A percentile compares a stretch with the other conserved stretches of the same genome.
phyloP scores from a whole-genome alignment of 2,113 vertebrate genomes.

The Petrocephalus zakoni region DNA sequence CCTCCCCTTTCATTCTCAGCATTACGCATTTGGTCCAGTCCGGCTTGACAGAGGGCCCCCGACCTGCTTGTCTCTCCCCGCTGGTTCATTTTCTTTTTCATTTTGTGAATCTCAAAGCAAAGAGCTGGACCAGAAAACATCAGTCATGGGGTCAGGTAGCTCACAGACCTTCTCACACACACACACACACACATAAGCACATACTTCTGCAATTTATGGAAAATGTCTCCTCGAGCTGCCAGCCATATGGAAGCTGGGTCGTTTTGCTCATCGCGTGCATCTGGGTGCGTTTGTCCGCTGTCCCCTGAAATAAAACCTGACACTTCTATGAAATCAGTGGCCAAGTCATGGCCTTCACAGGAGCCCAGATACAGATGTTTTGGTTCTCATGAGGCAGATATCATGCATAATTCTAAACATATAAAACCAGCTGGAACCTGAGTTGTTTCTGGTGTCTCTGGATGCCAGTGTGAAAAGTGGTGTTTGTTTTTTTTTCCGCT shows the following conservation, averaged over 20 bases:
- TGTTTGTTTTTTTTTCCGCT: background rate
- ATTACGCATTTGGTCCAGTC: background rate
- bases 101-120: background rate
- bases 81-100: background rate
- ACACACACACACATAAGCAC: background rate
- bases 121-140: background rate
- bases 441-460: background rate
- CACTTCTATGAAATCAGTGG: background rate
- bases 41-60: background rate
- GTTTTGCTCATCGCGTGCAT: background rate
- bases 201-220: background rate
- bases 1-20: background rate
- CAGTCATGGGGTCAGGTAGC: background rate
- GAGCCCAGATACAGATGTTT: background rate
- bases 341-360: background rate
- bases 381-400: background rate
- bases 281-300: background rate
- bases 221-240: background rate
- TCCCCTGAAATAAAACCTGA: background rate
- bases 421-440: background rate
- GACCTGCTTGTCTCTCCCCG: background rate
- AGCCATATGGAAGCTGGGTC: background rate
- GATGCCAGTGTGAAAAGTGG: background rate
- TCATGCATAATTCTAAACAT: background rate
- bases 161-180: background rate